These are phyloP conservation scores for Phoxinus phoxinus DNA, from an alignment of 2,113 vertebrate genomes.

Conservation along the genomic window DNA sequence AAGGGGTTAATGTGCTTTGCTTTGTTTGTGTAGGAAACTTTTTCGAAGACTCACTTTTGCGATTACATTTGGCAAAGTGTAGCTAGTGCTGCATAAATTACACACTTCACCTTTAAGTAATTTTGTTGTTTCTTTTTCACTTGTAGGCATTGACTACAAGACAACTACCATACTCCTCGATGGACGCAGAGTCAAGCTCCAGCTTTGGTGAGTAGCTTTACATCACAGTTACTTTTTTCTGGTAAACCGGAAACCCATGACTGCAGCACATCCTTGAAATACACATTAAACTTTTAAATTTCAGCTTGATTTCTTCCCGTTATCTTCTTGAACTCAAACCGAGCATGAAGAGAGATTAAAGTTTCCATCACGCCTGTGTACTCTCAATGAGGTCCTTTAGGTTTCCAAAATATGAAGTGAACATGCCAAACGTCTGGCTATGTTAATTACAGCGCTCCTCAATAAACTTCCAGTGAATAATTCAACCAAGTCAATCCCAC, in stretches of 20 bases:
- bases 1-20: too few species aligned
- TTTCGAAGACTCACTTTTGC: not conserved
- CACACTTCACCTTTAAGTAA: not conserved
- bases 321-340: not conserved
- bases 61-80: not conserved
- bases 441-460: constrained; percentile 38
- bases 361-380: not conserved
- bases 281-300: not conserved
- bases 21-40: not conserved
- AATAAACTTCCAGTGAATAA: constrained; percentile 13
- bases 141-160: constrained; percentile 86
- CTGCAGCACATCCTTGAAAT: not conserved
- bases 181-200: constrained; percentile 85
- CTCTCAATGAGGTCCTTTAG: not conserved
- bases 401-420: constrained; percentile 34
- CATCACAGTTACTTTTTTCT: not conserved
- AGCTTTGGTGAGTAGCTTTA: constrained; percentile 80
- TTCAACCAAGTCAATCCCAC: constrained; percentile 37
- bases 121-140: constrained; percentile 26
- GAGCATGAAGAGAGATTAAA: not conserved
- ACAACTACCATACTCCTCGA: constrained; percentile 87
- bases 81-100: not conserved
- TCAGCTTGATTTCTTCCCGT: not conserved
- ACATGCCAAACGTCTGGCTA: constrained; percentile 42
- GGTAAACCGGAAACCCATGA: not conserved